Percentiles rank a stretch among this genome's conserved stretches.
phyloP scores from a whole-genome alignment of 2,888 invertebrate species.

The Trichogramma dendrolimi region DNA sequence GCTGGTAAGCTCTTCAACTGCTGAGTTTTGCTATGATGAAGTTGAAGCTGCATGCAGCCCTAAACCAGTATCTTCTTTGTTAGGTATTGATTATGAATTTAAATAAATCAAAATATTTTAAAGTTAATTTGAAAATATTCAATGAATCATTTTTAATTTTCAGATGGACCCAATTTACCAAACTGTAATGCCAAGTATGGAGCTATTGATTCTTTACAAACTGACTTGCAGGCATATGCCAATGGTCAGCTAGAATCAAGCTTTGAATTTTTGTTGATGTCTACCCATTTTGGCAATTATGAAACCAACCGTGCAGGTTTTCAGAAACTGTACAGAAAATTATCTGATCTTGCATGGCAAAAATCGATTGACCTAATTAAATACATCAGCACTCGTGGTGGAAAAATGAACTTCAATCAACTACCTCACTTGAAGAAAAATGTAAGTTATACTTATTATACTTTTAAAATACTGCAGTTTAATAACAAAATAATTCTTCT shows the following conservation, averaged over 20 bases:
- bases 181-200: slow-evolving; percentile 67
- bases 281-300: slow-evolving; percentile 74
- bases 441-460: slow-evolving; percentile 32
- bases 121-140: background rate
- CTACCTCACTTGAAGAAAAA: slow-evolving; percentile 38
- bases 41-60: slow-evolving; percentile 59
- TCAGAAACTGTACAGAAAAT: slow-evolving; percentile 66
- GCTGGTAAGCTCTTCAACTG: slow-evolving; percentile 53
- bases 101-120: background rate
- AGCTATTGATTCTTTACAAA: slow-evolving; percentile 55
- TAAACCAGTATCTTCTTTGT: slow-evolving; percentile 38
- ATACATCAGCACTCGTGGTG: slow-evolving; percentile 71
- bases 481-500: background rate
- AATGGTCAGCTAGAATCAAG: slow-evolving; percentile 69
- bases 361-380: slow-evolving; percentile 73
- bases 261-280: slow-evolving; percentile 70
- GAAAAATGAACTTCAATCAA: slow-evolving; percentile 57
- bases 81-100: slow-evolving; percentile 9
- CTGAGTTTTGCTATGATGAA: slow-evolving; percentile 63
- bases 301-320: slow-evolving; percentile 74
- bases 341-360: slow-evolving; percentile 73
- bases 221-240: slow-evolving; percentile 57
- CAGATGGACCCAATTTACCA: slow-evolving; percentile 33
- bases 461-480: background rate
- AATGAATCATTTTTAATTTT: slow-evolving; percentile 24